phyloP scores from a whole-genome alignment of 2,797 vertebrate genomes.

The Aulostomus chinensis region DNA sequence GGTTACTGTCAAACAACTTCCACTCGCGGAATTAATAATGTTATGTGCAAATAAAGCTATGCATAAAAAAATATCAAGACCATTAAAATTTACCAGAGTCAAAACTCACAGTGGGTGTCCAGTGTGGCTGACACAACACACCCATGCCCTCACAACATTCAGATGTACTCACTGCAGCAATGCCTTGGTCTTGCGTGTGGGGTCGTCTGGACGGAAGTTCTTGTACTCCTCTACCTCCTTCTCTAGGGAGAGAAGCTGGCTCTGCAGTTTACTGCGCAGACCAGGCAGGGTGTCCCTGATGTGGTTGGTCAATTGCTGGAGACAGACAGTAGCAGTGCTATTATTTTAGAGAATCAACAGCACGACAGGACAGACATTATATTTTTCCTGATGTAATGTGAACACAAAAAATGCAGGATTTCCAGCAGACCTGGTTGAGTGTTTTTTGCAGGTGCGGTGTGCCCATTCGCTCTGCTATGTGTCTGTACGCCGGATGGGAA shows the following conservation, averaged over 20 bases:
- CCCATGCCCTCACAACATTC: too few relatives aligned
- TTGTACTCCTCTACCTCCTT: conserved; percentile 99
- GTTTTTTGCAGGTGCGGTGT: conserved; percentile 91
- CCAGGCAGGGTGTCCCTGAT: conserved; percentile 93
- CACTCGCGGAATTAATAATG: too few relatives aligned
- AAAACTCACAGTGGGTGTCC: too few relatives aligned
- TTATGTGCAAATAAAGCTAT: too few relatives aligned
- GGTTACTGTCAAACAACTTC: too few relatives aligned
- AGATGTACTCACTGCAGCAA: conserved; percentile 87
- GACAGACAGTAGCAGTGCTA: background rate
- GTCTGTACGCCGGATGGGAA: conserved; percentile 93
- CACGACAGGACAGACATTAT: too few relatives aligned
- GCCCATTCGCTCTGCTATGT: conserved; percentile 96
- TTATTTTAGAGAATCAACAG: background rate
- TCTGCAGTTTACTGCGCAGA: conserved; percentile 94
- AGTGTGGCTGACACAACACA: too few relatives aligned
- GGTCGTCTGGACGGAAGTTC: conserved; percentile 95
- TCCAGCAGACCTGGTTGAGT: conserved; percentile 88
- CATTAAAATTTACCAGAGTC: too few relatives aligned
- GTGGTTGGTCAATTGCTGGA: conserved; percentile 97
- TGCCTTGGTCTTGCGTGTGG: conserved; percentile 97
- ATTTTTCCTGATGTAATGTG: too few relatives aligned
- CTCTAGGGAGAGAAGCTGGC: conserved; percentile 93
- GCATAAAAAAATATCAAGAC: too few relatives aligned
- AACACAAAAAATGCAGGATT: background rate